These are phyloP conservation scores for Aphelenchoides fujianensis DNA, from an alignment of 1,140 invertebrate genomes.

Conservation along the genomic window DNA sequence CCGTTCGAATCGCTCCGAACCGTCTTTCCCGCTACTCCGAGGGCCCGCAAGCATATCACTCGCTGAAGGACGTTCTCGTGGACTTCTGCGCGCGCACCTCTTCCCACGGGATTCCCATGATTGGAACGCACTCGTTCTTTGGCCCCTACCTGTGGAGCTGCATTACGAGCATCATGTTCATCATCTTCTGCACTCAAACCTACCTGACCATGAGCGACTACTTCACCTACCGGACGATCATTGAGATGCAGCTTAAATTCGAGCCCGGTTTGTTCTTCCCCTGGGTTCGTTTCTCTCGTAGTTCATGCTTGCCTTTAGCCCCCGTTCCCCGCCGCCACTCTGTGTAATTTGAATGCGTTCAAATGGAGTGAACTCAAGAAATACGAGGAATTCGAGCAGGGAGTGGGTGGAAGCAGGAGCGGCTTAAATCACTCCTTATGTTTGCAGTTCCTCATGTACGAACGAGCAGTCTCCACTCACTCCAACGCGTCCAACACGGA, in stretches of 20 bases:
- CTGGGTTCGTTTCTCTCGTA: conserved; percentile 8
- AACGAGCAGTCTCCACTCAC: conserved; percentile 52
- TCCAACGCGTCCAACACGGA: conserved; percentile 4
- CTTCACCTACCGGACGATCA: conserved; percentile 58
- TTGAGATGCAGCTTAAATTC: conserved; percentile 62
- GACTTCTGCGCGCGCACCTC: conserved; percentile 60
- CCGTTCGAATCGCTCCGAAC: conserved; percentile 11
- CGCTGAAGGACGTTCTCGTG: conserved; percentile 47
- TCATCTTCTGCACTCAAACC: conserved; percentile 54
- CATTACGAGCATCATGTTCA: conserved; percentile 49
- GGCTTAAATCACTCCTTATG: neutral
- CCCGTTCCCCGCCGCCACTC: conserved; percentile 61
- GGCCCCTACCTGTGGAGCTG: conserved; percentile 52
- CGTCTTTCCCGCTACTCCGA: conserved; percentile 10
- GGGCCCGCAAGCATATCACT: conserved; percentile 45
- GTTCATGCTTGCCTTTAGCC: conserved; percentile 37
- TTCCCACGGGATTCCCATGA: conserved; percentile 61
- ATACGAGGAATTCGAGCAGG: conserved; percentile 59
- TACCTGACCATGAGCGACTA: conserved; percentile 61
- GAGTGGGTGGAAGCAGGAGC: conserved; percentile 37
- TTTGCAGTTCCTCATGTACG: conserved; percentile 55
- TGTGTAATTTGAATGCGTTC: conserved; percentile 61
- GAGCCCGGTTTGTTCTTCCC: conserved; percentile 51
- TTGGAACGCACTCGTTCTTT: conserved; percentile 60
- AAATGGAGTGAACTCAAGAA: conserved; percentile 55